Conservation (phyloP, 2,888 invertebrate species). For the Ectemnius cavifrons region DNA sequence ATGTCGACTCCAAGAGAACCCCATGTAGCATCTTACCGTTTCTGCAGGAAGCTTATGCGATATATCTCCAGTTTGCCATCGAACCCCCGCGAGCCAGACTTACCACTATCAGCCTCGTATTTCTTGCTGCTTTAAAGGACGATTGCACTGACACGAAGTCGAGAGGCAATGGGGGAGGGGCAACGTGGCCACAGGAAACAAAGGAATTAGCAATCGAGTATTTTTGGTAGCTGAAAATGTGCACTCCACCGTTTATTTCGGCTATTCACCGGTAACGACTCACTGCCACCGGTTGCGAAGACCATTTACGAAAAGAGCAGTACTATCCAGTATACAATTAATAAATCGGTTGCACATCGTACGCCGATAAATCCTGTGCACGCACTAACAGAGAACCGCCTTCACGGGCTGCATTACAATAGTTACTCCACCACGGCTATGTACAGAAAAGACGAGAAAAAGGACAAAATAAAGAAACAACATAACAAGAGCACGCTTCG, state of each 20-base stretch:
- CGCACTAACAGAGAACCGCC: constrained; percentile 70
- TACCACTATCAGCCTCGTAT: no score
- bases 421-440: constrained; percentile 57
- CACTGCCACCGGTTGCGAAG: background rate
- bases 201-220: background rate
- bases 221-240: constrained; percentile 18
- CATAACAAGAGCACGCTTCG: constrained; percentile 65
- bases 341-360: constrained; percentile 53
- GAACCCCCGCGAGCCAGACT: no score
- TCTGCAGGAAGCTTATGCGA: no score
- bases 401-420: constrained; percentile 62
- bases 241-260: constrained; percentile 5
- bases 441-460: constrained; percentile 42
- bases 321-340: constrained; percentile 46
- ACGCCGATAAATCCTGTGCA: constrained; percentile 63
- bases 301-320: constrained; percentile 18
- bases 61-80: no score
- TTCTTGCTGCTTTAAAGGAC: no score
- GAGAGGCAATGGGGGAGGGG: background rate
- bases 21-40: no score
- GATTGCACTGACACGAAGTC: no score
- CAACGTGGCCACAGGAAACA: background rate
- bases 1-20: no score
- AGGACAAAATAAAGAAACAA: constrained; percentile 59
- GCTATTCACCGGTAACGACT: background rate